A percentile compares a stretch with the other conserved stretches of the same genome.
These are phyloP conservation scores for Ptychochromis oligacanthus DNA, from an alignment of 2,113 vertebrate genomes.

Conservation along the genomic window DNA sequence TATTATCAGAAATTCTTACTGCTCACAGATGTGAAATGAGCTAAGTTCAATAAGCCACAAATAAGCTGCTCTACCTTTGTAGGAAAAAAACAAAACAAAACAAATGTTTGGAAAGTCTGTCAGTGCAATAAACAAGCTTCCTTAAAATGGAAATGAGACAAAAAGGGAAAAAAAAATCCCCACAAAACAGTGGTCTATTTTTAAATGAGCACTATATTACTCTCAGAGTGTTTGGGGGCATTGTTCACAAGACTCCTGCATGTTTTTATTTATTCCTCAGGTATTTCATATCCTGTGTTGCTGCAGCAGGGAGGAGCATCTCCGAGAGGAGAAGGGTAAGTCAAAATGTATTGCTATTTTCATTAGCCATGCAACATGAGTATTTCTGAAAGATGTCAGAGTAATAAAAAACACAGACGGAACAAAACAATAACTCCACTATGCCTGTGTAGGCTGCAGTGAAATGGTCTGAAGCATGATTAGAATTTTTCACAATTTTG, in stretches of 20 bases:
- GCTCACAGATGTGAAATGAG: slow-evolving; percentile 1
- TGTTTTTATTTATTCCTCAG: background rate
- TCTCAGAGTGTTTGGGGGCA: background rate
- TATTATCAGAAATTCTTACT: background rate
- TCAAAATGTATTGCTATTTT: slow-evolving; percentile 2
- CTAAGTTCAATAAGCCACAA: background rate
- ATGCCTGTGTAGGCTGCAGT: background rate
- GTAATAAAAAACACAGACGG: background rate
- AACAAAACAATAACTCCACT: background rate
- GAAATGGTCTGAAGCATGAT: background rate
- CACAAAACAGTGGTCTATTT: background rate
- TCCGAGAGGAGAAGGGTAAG: background rate
- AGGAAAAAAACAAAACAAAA: background rate
- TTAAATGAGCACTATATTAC: background rate
- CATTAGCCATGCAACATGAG: background rate
- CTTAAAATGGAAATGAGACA: background rate
- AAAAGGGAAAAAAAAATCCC: background rate
- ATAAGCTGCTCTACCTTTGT: background rate
- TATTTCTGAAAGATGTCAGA: slow-evolving; percentile 15
- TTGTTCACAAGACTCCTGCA: background rate
- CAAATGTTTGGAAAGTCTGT: background rate
- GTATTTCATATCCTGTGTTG: background rate
- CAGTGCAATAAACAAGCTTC: background rate
- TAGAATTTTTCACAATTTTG: background rate
- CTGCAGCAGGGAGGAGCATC: background rate